phyloP scores from a whole-genome alignment of 2,797 vertebrate genomes.

The Aphelocoma californica region DNA sequence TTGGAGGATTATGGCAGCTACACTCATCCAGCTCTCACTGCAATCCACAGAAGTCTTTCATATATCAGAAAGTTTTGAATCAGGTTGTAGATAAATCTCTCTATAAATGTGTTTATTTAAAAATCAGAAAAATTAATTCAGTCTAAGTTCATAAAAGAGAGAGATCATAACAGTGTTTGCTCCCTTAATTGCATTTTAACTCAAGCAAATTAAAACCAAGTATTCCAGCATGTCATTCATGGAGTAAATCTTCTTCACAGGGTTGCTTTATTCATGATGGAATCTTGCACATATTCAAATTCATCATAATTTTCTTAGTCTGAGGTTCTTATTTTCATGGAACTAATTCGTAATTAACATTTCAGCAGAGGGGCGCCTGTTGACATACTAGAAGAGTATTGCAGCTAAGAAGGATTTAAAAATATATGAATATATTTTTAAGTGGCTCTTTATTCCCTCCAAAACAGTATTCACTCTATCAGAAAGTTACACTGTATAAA shows the following conservation, averaged over 20 bases:
- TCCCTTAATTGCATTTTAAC: constrained; percentile 56
- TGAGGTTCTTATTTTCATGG: constrained; percentile 28
- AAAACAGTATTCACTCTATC: neutral
- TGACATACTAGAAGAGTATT: constrained; percentile 1
- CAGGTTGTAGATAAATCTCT: neutral
- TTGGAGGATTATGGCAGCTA: neutral
- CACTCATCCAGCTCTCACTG: neutral
- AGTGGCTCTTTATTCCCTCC: neutral
- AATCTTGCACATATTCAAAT: constrained; percentile 40
- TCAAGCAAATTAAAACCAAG: constrained; percentile 29
- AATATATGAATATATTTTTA: constrained; percentile 42
- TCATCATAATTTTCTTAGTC: constrained; percentile 29
- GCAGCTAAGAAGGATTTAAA: constrained; percentile 19
- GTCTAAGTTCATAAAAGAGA: constrained; percentile 6
- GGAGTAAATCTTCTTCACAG: constrained; percentile 56
- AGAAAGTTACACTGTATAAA: neutral
- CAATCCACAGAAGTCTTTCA: neutral
- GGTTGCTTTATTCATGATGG: constrained; percentile 41
- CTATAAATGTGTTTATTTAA: neutral
- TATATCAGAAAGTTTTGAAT: neutral
- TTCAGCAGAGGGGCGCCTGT: constrained; percentile 27
- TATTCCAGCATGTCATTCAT: constrained; percentile 41
- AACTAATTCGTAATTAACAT: constrained; percentile 44
- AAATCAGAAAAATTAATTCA: neutral
- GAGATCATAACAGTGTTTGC: neutral